Percentiles rank a stretch among this genome's conserved stretches.
Evolutionary conservation across 2,113 vertebrate genomes (phyloP).

Genomic region (Semicossyphus pulcher): DNA sequence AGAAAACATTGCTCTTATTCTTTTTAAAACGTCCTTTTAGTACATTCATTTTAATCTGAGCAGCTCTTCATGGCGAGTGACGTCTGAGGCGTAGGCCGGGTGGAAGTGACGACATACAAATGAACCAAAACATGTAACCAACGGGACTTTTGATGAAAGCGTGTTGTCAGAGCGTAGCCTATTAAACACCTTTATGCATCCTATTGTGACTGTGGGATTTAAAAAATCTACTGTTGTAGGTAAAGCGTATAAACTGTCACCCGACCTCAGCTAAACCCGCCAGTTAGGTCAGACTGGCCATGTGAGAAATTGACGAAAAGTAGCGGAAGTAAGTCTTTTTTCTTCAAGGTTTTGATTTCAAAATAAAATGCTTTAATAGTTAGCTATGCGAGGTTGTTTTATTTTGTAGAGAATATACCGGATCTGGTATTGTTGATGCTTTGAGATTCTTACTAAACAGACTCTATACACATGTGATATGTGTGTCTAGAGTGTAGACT

Average conservation of each 20-base stretch:
- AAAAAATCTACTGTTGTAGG: not conserved
- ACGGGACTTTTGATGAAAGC: not conserved
- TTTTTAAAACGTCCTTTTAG: too few relatives aligned
- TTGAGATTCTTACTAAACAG: not conserved
- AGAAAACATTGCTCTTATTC: too few relatives aligned
- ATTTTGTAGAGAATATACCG: not conserved
- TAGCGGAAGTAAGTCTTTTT: not conserved
- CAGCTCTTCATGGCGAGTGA: not conserved
- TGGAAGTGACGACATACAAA: slow-evolving; percentile 57
- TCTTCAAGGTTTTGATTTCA: not conserved
- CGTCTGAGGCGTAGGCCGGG: not conserved
- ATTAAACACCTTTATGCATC: not conserved
- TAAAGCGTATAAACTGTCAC: not conserved
- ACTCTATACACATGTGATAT: slow-evolving; percentile 49
- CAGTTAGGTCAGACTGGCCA: not conserved
- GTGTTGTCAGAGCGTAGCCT: not conserved
- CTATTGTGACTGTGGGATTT: not conserved
- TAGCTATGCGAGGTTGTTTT: too few relatives aligned
- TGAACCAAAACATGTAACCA: slow-evolving; percentile 4
- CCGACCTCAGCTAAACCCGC: slow-evolving; percentile 27
- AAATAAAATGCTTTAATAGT: slow-evolving; percentile 22
- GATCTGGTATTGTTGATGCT: not conserved
- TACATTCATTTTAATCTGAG: too few relatives aligned
- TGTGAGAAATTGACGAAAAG: rapidly evolving
- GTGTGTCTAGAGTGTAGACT: not conserved